Evolutionary conservation across 2,113 vertebrate genomes (phyloP).

Genomic region (Pithys albifrons): DNA sequence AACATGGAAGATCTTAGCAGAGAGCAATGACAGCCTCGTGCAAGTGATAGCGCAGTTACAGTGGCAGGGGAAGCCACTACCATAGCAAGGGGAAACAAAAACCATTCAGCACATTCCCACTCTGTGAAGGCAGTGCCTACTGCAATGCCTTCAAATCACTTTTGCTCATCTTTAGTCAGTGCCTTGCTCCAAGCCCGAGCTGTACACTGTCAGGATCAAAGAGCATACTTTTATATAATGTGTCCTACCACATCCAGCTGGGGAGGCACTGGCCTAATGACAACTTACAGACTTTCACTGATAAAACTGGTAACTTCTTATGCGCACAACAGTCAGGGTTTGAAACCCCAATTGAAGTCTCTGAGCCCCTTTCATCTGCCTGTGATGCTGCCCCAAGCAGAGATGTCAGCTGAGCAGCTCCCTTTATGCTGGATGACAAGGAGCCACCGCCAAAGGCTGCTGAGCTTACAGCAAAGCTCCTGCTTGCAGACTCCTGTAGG

Average conservation of each 20-base stretch:
- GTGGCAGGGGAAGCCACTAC: neutral
- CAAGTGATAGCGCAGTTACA: rapidly evolving
- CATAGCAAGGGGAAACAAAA: neutral
- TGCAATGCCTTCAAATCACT: neutral
- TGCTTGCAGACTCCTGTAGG: rapidly evolving
- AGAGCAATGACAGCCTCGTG: rapidly evolving
- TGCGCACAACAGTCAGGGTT: rapidly evolving
- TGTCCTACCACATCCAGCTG: rapidly evolving
- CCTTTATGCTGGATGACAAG: neutral
- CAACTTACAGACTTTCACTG: neutral
- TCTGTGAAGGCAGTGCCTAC: neutral
- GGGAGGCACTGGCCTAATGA: neutral
- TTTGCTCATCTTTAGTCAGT: neutral
- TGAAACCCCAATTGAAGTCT: neutral
- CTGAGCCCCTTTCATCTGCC: neutral
- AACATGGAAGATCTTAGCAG: neutral
- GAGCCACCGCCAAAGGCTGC: neutral
- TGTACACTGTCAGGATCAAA: neutral
- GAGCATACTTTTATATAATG: neutral
- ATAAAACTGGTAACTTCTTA: neutral
- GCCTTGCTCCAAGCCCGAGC: rapidly evolving
- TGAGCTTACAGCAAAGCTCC: neutral
- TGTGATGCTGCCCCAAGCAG: neutral
- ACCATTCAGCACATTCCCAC: neutral
- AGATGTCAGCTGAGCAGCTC: neutral